These are phyloP conservation scores for Panulirus ornatus DNA, from an alignment of 1,140 invertebrate genomes.

Conservation along the genomic window DNA sequence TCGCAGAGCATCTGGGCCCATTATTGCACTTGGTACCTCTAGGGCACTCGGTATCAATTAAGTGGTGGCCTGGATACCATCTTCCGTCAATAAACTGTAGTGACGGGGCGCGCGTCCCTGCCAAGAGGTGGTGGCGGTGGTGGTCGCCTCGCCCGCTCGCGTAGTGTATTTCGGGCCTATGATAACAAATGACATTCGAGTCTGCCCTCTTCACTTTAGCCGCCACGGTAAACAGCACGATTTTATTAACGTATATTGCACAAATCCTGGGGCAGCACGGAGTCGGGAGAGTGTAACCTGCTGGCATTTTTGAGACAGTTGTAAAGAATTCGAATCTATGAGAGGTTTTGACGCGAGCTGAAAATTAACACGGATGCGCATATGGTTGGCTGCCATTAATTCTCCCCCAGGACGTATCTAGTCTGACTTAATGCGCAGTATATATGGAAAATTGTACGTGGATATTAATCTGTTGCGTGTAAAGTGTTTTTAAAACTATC, in stretches of 20 bases:
- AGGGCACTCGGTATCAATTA: conserved; percentile 37
- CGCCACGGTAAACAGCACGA: neutral
- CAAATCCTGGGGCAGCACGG: neutral
- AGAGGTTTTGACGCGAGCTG: neutral
- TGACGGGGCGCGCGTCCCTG: neutral
- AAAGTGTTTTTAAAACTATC: neutral
- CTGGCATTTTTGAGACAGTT: neutral
- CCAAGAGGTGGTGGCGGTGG: conserved; percentile 22
- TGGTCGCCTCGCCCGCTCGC: neutral
- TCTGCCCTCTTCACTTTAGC: conserved; percentile 20
- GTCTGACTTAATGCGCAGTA: neutral
- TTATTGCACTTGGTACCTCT: neutral
- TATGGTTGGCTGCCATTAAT: neutral
- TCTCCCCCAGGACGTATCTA: neutral
- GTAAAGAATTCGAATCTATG: neutral
- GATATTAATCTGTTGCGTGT: neutral
- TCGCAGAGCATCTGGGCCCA: no score
- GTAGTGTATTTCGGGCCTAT: conserved; percentile 39
- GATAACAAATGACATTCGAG: conserved; percentile 52
- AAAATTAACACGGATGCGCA: neutral
- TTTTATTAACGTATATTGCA: neutral
- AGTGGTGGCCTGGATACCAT: conserved; percentile 46
- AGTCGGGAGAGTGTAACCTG: neutral
- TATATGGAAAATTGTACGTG: neutral
- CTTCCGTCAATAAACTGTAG: conserved; percentile 39